Percentiles rank a stretch among this genome's conserved stretches.
Evolutionary conservation across 2,888 invertebrate species (phyloP).

Genomic region (Drosophila neonasuta): DNA sequence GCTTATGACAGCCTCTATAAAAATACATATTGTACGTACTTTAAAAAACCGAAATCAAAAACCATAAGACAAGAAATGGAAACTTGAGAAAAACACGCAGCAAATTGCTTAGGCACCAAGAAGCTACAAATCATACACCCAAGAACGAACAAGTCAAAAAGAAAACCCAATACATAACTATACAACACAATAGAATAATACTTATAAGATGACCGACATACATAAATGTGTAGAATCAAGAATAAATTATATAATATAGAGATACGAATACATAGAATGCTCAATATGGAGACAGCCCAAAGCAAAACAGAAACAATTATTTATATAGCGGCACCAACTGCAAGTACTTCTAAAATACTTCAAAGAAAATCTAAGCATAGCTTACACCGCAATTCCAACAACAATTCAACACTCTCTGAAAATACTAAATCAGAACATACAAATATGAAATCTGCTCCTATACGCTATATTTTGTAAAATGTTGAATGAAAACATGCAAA

Average conservation of each 20-base stretch:
- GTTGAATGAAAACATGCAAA: slow-evolving; percentile 18
- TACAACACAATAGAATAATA: slow-evolving; percentile 57
- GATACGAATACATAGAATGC: slow-evolving; percentile 36
- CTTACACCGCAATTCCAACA: slow-evolving; percentile 32
- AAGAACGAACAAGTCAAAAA: slow-evolving; percentile 53
- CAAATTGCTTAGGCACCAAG: slow-evolving; percentile 76
- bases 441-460: slow-evolving; percentile 8
- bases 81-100: slow-evolving; percentile 68
- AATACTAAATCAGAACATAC: slow-evolving; percentile 8
- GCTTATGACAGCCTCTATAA: slow-evolving; percentile 44
- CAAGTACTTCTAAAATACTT: slow-evolving; percentile 29
- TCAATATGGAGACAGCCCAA: slow-evolving; percentile 35
- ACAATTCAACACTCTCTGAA: slow-evolving; percentile 2
- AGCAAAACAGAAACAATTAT: slow-evolving; percentile 23
- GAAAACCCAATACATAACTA: slow-evolving; percentile 43
- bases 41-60: slow-evolving; percentile 32
- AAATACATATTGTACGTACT: slow-evolving; percentile 26
- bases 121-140: slow-evolving; percentile 71
- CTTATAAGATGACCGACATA: slow-evolving; percentile 44
- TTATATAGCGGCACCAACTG: slow-evolving; percentile 30
- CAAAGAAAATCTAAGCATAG: slow-evolving; percentile 45
- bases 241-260: slow-evolving; percentile 41
- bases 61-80: slow-evolving; percentile 30
- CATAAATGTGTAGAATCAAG: slow-evolving; percentile 42
- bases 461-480: slow-evolving; percentile 44